These are phyloP conservation scores for Phoebastria nigripes DNA, from an alignment of 2,797 vertebrate genomes.

Conservation along the genomic window DNA sequence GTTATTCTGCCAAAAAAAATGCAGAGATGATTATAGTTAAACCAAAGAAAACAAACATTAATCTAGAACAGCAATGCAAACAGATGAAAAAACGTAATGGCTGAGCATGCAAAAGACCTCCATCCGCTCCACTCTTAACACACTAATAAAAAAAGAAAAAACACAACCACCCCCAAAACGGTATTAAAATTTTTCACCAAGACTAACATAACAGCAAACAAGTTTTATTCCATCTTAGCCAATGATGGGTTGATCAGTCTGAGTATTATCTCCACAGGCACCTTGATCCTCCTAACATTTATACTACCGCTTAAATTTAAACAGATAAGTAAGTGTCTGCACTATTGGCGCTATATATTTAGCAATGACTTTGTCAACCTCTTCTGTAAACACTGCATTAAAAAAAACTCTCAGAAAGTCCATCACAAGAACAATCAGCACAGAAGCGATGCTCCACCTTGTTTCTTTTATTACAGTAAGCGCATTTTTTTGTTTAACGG, in stretches of 20 bases:
- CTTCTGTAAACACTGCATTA: neutral
- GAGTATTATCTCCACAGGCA: neutral
- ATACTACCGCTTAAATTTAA: neutral
- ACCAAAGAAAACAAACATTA: neutral
- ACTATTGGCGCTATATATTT: fast-evolving
- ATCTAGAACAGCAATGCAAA: neutral
- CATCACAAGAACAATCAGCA: neutral
- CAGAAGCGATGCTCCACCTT: neutral
- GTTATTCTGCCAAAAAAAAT: neutral
- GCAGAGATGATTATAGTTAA: neutral
- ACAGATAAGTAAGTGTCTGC: neutral
- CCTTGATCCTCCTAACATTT: neutral
- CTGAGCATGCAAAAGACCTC: neutral
- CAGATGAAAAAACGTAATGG: neutral
- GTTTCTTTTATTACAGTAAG: neutral
- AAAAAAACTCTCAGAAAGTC: neutral
- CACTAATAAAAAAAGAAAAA: neutral
- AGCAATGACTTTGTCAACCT: neutral
- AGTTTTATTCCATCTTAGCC: neutral
- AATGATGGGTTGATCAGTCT: neutral
- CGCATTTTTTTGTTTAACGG: neutral
- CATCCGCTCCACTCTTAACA: fast-evolving
- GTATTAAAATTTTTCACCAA: neutral
- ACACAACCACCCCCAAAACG: neutral
- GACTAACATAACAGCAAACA: neutral